Base-by-base conservation (phyloP, 1,140 invertebrate genomes). In the Camponotus pennsylvanicus region DNA sequence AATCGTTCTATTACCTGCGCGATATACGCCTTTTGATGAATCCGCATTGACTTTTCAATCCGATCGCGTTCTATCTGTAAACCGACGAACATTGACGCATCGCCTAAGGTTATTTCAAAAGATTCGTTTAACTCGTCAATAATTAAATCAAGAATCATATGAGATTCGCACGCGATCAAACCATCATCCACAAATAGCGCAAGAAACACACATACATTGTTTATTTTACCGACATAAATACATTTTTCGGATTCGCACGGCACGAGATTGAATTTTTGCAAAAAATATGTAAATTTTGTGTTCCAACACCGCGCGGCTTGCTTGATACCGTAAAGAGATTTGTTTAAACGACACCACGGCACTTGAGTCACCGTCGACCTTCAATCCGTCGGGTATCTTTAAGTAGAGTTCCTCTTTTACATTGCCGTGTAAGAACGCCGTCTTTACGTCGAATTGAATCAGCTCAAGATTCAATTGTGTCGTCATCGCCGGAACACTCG, bases 321-420 rank as follows among this genome's bases (percentile, higher is more conserved):
- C 75, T 95, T 94, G 7, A 95, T 76, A 1, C 94, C 94, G 90
- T 95, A 94, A 21, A 95, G 75, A 13, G 93, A 64, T 61, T 93
- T 94, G 13, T 94, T 92, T 0, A 94, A 82, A 42, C 66, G 86
- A 73, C 91, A 94, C 11, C 11, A 85, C 34, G 3, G 21, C n/a
- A 89, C 5, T 85, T 77, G 91, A 71, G 34, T 86, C 27, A 69
- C 69, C 71, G 2, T 32, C 59, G 3, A 73, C 63, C 42, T 86
- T 64, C 59, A 64, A 21, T 90, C 67, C 66, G 0, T 83, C 66
- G 0, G 52, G 67, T 9, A 61, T 34, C 7, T 83, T 57, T 27
- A 83, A 1, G 27, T 57, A 83, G 5, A 83, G 40, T 8, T 83
- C 27, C 18, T 83, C 52, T 15, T 40, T 34, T 21, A 83, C 1